A percentile compares a stretch with the other conserved stretches of the same genome.
phyloP scores from a whole-genome alignment of 2,797 vertebrate genomes.

The Manis crassicaudata region DNA sequence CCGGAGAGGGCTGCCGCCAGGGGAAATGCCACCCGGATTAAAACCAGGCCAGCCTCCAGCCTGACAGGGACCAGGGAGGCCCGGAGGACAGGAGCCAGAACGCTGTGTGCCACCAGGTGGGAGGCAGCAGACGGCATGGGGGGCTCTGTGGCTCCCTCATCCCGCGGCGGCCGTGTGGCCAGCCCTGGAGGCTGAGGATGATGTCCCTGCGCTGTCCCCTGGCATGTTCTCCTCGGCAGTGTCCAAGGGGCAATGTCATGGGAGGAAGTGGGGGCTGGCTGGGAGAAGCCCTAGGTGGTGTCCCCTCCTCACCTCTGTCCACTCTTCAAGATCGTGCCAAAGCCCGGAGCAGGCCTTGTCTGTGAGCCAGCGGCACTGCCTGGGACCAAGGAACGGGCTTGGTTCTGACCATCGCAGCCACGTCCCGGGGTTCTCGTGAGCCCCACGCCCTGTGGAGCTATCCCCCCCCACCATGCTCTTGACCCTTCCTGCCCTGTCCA shows the following conservation, averaged over 20 bases:
- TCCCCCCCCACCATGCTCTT: no score
- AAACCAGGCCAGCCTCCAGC: neutral
- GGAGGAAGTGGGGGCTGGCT: neutral
- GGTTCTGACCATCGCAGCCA: fast-evolving
- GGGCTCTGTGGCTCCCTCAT: neutral
- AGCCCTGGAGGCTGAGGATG: neutral
- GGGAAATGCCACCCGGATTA: no score
- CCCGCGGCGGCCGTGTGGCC: neutral
- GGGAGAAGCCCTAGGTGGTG: neutral
- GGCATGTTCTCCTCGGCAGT: neutral
- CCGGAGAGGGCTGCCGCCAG: fast-evolving
- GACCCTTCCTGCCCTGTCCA: no score
- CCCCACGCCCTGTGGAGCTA: no score
- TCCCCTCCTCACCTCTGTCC: no score
- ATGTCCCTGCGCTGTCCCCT: neutral
- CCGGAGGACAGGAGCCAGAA: neutral
- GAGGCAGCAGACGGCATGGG: fast-evolving
- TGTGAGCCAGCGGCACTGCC: fast-evolving
- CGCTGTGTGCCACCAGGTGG: neutral
- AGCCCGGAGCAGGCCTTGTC: fast-evolving
- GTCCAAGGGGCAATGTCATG: fast-evolving
- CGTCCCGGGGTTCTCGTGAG: neutral
- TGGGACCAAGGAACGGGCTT: fast-evolving
- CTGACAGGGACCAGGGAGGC: neutral
- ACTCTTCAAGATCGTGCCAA: neutral